These are phyloP conservation scores for Gallinago paraguaiae DNA, from an alignment of 2,113 vertebrate species.

Conservation along the genomic window DNA sequence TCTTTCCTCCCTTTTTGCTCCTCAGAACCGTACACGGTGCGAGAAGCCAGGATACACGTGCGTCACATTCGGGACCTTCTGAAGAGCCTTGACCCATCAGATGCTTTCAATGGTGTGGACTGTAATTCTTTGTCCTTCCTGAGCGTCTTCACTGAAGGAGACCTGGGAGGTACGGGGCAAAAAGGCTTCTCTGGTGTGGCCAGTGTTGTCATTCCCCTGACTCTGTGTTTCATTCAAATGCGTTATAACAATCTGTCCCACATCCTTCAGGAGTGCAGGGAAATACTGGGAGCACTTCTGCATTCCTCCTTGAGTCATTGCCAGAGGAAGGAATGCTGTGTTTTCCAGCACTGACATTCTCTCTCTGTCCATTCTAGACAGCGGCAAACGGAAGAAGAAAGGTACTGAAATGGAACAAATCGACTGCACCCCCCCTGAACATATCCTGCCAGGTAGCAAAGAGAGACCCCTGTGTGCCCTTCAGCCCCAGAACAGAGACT, in stretches of 20 bases:
- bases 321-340: neutral
- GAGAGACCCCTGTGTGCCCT: constrained; percentile 92
- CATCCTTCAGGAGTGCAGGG: neutral
- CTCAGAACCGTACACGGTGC: constrained; percentile 93
- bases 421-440: constrained; percentile 96
- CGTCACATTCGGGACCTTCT: constrained; percentile 97
- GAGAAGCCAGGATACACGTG: constrained; percentile 96
- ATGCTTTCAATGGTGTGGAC: constrained; percentile 97
- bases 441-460: constrained; percentile 95
- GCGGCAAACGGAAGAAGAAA: constrained; percentile 93
- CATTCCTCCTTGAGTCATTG: neutral
- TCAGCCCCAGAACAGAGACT: constrained; percentile 97
- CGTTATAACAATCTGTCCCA: neutral
- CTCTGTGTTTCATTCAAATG: neutral
- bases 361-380: constrained; percentile 76
- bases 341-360: constrained; percentile 8
- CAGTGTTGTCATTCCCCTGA: neutral
- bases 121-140: constrained; percentile 97
- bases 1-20: neutral
- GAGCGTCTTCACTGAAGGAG: constrained; percentile 94
- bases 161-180: constrained; percentile 87
- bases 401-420: constrained; percentile 95
- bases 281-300: neutral
- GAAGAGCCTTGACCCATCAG: constrained; percentile 95
- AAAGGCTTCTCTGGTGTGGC: neutral